phyloP scores from a whole-genome alignment of 53 echinoderm and acorn worm genomes.

The Astropecten irregularis region DNA sequence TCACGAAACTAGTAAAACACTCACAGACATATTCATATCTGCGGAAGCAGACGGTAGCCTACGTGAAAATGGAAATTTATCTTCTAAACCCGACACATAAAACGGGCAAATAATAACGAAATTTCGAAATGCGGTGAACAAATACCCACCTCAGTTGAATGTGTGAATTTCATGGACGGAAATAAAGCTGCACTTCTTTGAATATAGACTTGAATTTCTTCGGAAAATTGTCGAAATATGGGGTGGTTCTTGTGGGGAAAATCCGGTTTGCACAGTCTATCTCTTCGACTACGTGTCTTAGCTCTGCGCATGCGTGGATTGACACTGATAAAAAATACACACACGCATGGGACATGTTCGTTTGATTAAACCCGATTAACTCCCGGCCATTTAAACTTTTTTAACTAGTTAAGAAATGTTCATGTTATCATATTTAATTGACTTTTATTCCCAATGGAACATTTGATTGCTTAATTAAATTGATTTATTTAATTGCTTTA shows the following conservation, averaged over 20 bases:
- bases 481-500: too few species aligned
- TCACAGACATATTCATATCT: neutral
- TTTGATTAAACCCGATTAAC: too few species aligned
- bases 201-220: neutral
- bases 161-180: neutral
- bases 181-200: neutral
- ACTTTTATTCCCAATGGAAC: too few species aligned
- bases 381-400: too few species aligned
- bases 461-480: too few species aligned
- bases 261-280: neutral
- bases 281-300: constrained; percentile 55
- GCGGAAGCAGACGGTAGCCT: neutral
- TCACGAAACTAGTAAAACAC: constrained; percentile 42
- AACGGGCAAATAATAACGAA: neutral
- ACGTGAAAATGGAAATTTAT: neutral
- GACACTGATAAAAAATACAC: too few species aligned
- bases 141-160: neutral
- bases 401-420: too few species aligned
- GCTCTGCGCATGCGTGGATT: constrained; percentile 57
- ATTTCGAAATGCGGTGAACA: neutral
- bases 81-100: neutral
- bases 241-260: neutral
- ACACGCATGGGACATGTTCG: too few species aligned
- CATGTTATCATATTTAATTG: too few species aligned
- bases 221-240: constrained; percentile 42